Percentiles rank a stretch among this genome's conserved stretches.
These are phyloP conservation scores for Phylloscopus collybita DNA, from an alignment of 2,797 vertebrate species.

Conservation along the genomic window DNA sequence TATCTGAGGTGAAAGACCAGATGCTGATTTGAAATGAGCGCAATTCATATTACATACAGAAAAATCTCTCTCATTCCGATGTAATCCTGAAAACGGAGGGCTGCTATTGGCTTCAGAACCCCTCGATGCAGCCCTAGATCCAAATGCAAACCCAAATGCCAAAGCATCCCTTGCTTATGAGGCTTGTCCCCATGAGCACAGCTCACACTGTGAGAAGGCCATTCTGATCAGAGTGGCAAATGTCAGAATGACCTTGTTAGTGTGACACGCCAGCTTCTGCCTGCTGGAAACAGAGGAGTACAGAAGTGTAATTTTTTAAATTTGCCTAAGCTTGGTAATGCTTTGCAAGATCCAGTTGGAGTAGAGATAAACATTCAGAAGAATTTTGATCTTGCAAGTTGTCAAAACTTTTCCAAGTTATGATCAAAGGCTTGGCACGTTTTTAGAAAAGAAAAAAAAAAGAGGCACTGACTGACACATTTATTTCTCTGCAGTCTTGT, in stretches of 20 bases:
- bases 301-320: fast-evolving
- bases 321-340: background rate
- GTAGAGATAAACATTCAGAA: background rate
- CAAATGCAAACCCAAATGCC: background rate
- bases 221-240: background rate
- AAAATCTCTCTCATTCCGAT: background rate
- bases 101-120: background rate
- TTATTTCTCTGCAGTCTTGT: background rate
- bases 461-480: background rate
- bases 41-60: background rate
- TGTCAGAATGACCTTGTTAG: background rate
- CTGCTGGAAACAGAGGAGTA: background rate
- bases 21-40: background rate
- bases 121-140: background rate
- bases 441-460: background rate
- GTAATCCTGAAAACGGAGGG: background rate
- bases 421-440: background rate
- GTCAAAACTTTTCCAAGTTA: background rate
- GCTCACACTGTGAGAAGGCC: background rate
- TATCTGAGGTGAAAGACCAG: background rate
- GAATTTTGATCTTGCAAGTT: background rate
- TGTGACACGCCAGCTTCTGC: background rate
- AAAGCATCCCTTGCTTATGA: background rate
- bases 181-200: background rate
- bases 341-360: background rate